Evolutionary conservation across 2,888 invertebrate genomes (phyloP).

Genomic region (Nymphalis c-album): DNA sequence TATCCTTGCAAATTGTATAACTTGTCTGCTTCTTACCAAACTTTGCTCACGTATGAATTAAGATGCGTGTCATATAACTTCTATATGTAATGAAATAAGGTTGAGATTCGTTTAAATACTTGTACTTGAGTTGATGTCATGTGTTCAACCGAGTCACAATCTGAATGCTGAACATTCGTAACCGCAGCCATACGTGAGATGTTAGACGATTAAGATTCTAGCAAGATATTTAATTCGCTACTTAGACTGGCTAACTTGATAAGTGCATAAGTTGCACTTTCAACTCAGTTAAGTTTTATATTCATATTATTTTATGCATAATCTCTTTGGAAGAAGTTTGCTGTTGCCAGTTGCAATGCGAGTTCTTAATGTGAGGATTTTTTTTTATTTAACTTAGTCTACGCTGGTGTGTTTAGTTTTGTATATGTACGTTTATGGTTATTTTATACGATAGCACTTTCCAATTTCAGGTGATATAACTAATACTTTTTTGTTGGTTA

Average conservation of each 20-base stretch:
- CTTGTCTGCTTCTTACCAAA: constrained; percentile 30
- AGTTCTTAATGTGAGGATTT: constrained; percentile 5
- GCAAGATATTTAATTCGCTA: constrained; percentile 45
- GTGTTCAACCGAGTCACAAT: constrained; percentile 27
- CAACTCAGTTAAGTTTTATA: constrained; percentile 24
- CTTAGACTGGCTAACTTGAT: constrained; percentile 36
- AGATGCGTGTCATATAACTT: constrained; percentile 14
- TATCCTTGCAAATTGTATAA: constrained; percentile 35
- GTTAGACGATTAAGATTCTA: constrained; percentile 45
- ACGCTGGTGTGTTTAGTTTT: neutral
- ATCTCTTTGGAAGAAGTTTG: constrained; percentile 7
- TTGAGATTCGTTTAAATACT: constrained; percentile 14
- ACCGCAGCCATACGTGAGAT: constrained; percentile 43
- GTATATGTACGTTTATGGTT: neutral
- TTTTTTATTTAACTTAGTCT: constrained; percentile 1
- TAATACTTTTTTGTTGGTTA: neutral
- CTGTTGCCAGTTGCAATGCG: constrained; percentile 1
- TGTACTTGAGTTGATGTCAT: constrained; percentile 20
- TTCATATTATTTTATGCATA: constrained; percentile 23
- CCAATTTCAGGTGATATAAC: neutral
- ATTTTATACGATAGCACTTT: too few species aligned
- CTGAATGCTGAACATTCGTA: constrained; percentile 41
- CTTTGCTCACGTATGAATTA: constrained; percentile 17
- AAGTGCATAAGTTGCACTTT: constrained; percentile 26
- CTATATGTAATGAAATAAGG: constrained; percentile 11